A percentile compares a stretch with the other conserved stretches of the same genome.
Conservation (phyloP, 2,888 invertebrate genomes). For the Plebejus melissa region DNA sequence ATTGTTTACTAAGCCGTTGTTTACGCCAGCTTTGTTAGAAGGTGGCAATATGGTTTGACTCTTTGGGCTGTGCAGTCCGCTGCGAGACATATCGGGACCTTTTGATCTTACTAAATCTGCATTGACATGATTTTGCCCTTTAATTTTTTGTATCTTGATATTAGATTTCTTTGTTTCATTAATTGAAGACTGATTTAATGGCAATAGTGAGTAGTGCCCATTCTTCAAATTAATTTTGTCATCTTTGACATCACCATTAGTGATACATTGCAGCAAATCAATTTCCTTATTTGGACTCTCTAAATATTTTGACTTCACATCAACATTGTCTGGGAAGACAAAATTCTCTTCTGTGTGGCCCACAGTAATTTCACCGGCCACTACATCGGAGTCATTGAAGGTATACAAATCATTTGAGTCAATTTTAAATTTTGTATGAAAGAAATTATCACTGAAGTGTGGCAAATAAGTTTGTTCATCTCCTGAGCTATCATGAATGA, state of each 20-base stretch:
- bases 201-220: slow-evolving; percentile 55
- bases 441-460: slow-evolving; percentile 68
- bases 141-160: slow-evolving; percentile 63
- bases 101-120: slow-evolving; percentile 47
- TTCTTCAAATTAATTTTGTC: slow-evolving; percentile 53
- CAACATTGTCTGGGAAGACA: slow-evolving; percentile 58
- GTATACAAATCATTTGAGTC: slow-evolving; percentile 74
- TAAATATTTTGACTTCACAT: slow-evolving; percentile 53
- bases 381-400: slow-evolving; percentile 73
- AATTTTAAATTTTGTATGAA: slow-evolving; percentile 72
- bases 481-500: slow-evolving; percentile 64
- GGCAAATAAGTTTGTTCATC: slow-evolving; percentile 68
- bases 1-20: slow-evolving; percentile 56
- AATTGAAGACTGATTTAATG: slow-evolving; percentile 38
- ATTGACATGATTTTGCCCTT: slow-evolving; percentile 44
- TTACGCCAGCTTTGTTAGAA: slow-evolving; percentile 61
- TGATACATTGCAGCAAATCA: slow-evolving; percentile 52
- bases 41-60: slow-evolving; percentile 44
- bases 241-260: slow-evolving; percentile 61
- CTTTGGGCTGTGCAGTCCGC: slow-evolving; percentile 54
- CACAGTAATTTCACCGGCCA: slow-evolving; percentile 71
- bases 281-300: slow-evolving; percentile 60
- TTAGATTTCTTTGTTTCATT: slow-evolving; percentile 53
- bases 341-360: slow-evolving; percentile 71
- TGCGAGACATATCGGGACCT: slow-evolving; percentile 45